A percentile compares a stretch with the other conserved stretches of the same genome.
These are phyloP conservation scores for Chloroceryle inda DNA, from an alignment of 2,797 vertebrate species.

Conservation along the genomic window DNA sequence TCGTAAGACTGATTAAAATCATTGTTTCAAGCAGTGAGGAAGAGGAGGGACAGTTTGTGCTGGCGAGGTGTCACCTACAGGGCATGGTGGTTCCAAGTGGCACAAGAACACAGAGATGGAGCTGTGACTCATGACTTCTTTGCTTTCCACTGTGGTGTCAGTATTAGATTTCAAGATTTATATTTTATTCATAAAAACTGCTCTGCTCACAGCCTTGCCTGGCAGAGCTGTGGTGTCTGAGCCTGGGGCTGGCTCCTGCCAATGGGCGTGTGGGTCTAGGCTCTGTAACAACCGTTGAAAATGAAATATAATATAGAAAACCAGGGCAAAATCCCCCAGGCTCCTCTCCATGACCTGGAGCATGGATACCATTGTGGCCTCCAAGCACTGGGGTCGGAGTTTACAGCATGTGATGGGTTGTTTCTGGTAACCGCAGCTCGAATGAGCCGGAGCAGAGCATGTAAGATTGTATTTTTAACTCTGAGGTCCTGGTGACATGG, in stretches of 20 bases:
- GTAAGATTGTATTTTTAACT: slow-evolving; percentile 70
- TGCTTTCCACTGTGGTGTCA: neutral
- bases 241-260: neutral
- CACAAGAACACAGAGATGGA: neutral
- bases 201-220: neutral
- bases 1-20: neutral
- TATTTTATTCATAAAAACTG: slow-evolving; percentile 25
- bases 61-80: neutral
- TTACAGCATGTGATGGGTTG: neutral
- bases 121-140: slow-evolving; percentile 6
- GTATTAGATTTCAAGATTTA: neutral
- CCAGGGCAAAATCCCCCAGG: neutral
- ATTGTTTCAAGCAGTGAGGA: neutral
- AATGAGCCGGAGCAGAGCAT: neutral
- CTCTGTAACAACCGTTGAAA: neutral
- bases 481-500: neutral
- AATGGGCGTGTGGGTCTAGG: neutral
- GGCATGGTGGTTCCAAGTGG: neutral
- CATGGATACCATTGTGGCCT: rapidly evolving
- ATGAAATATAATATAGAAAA: neutral
- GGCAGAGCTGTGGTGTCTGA: neutral
- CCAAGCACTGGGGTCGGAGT: rapidly evolving
- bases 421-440: slow-evolving; percentile 33
- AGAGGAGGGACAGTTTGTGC: neutral
- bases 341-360: neutral